phyloP scores from a whole-genome alignment of 1,140 invertebrate genomes.

The Metopolophium dirhodum region DNA sequence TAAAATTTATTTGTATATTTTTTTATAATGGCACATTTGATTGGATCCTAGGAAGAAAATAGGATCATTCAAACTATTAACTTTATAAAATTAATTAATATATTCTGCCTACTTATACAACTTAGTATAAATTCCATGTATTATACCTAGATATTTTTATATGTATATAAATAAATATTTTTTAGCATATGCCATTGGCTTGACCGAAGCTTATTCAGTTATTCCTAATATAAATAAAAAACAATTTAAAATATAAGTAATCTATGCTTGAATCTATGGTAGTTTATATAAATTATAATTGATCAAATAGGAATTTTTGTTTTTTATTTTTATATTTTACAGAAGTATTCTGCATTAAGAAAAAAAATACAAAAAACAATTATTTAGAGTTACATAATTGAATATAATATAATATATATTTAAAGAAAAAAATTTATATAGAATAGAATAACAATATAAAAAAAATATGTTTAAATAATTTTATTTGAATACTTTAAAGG shows the following conservation, averaged over 20 bases:
- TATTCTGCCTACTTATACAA: no score
- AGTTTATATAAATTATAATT: neutral
- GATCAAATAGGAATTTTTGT: neutral
- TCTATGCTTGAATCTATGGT: neutral
- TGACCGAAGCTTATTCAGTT: neutral
- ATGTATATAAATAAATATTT: no score
- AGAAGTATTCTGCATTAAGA: neutral
- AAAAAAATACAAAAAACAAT: neutral
- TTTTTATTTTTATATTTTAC: neutral
- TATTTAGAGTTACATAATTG: neutral
- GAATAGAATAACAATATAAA: neutral
- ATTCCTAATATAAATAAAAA: neutral
- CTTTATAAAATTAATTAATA: no score
- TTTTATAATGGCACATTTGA: no score
- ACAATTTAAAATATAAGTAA: no score
- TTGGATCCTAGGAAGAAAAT: neutral
- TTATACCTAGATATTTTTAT: no score
- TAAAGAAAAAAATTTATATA: no score
- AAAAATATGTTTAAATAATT: neutral
- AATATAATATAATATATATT: neutral
- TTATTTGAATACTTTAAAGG: neutral
- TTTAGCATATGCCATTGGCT: no score
- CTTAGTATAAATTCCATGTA: no score
- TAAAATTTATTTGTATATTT: neutral
- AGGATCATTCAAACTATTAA: no score